Conservation (phyloP, 2,113 vertebrate genomes). For the Prunella himalayana region DNA sequence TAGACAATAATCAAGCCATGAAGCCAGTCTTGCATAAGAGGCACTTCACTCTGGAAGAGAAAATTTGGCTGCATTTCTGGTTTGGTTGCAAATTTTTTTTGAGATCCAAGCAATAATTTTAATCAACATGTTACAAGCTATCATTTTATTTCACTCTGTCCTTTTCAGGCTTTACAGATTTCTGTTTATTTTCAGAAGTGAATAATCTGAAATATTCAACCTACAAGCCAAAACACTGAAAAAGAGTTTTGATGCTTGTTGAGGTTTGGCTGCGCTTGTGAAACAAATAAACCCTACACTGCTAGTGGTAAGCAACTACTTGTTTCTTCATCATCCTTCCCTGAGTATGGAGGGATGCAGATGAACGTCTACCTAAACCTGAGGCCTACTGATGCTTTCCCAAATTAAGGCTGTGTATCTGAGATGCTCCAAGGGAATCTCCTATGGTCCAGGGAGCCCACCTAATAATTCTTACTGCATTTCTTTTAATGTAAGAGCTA, state of each 20-base stretch:
- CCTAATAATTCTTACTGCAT: background rate
- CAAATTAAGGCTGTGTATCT: background rate
- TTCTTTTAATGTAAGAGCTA: background rate
- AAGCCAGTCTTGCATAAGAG: background rate
- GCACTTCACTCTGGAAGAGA: background rate
- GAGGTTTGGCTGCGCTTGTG: background rate
- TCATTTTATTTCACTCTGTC: background rate
- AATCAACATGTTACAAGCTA: background rate
- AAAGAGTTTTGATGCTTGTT: background rate
- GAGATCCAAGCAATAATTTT: background rate
- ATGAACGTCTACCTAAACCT: background rate
- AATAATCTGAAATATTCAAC: background rate
- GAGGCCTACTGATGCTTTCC: background rate
- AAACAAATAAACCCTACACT: background rate
- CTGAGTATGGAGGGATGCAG: background rate
- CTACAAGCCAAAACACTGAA: background rate
- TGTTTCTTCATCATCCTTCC: background rate
- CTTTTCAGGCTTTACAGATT: background rate
- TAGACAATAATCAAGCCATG: background rate
- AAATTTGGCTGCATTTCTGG: background rate
- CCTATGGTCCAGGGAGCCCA: background rate
- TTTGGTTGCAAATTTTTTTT: background rate
- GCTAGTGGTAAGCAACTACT: background rate
- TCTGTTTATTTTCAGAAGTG: background rate
- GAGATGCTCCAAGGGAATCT: background rate